Percentiles rank a stretch among this genome's conserved stretches.
Conservation (phyloP, 2,888 invertebrate genomes). For the Vandiemenella viatica region DNA sequence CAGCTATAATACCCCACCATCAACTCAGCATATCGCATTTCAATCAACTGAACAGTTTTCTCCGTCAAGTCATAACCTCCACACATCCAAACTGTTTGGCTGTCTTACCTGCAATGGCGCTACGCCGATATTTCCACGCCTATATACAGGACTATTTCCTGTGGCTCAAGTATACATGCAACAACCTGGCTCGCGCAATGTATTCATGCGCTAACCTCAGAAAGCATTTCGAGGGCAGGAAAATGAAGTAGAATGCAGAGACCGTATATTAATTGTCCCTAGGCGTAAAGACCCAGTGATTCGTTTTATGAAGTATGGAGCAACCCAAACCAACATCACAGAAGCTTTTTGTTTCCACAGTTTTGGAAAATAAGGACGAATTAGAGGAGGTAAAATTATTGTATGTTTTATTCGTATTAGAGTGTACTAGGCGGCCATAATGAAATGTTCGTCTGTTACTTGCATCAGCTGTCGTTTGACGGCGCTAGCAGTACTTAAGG, state of each 20-base stretch:
- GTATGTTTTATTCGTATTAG: conserved; percentile 16
- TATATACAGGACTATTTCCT: too few species aligned
- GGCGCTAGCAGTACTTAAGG: conserved; percentile 10
- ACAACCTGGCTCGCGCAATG: conserved; percentile 5
- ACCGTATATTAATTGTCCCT: conserved; percentile 14
- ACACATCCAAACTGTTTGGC: too few species aligned
- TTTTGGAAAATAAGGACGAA: conserved; percentile 31
- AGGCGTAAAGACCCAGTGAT: conserved; percentile 12
- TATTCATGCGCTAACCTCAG: conserved; percentile 19
- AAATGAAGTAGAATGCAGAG: conserved; percentile 16
- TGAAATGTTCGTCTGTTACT: conserved; percentile 11
- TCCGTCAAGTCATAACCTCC: too few species aligned
- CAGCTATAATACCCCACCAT: too few species aligned
- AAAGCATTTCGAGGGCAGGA: conserved; percentile 19
- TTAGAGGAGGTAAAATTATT: conserved; percentile 23
- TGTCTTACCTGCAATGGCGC: too few species aligned
- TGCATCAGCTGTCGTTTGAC: conserved; percentile 6
- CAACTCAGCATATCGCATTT: too few species aligned
- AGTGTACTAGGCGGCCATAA: conserved; percentile 18
- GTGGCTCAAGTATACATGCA: too few species aligned
- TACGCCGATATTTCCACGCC: too few species aligned
- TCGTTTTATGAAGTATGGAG: conserved; percentile 18
- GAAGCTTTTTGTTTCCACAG: conserved; percentile 65
- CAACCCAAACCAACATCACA: conserved; percentile 30
- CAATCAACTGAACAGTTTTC: too few species aligned